Base-by-base conservation (phyloP, 2,888 invertebrate genomes). In the Orthonevra nobilis region DNA sequence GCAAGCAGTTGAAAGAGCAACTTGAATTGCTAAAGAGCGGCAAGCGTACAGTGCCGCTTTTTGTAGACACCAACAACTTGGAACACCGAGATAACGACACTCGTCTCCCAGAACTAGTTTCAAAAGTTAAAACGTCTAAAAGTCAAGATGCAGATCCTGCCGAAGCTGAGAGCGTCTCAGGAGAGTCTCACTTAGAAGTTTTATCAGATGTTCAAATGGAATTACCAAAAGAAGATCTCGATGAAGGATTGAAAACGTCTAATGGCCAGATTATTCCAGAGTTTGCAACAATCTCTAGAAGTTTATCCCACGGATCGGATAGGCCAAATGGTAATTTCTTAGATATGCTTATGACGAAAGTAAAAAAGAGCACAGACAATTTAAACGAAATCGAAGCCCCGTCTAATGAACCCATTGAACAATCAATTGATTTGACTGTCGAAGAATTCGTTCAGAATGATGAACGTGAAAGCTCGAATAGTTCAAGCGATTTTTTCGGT, bases 341-440 rank as follows among this genome's bases (percentile, higher is more conserved):
- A 6, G 88, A 87, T 60, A 87, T 86, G 86, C 83, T 88, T 0
- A 86, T 88, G 63, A 85, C 82, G 28, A 87, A 88, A 63, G 86
- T 87, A 2, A 81, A 72, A 23, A 42, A 6, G 17, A 36, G 26
- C 2, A 1, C 52, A 28, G 64, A 69, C 2, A 56, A 69, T 28
- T 12, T 4, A 4, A 40, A 12, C 1, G 63, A 34, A 14, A 7
- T 19, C 2, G 5, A 4, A n/a, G n/a, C n/a, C n/a, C 70, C 63
- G 1, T 30, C 61, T 9, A 70, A 54, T n/a, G 7, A 17, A 3
- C n/a, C n/a, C n/a, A 4, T 14, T 12, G 26, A 2, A 14, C 52
- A 36, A 23, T 0, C 19, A 6, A 23, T 0, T 14, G 52, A 38
- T 54, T 50, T 42, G 32, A 17, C 32, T 14, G 20, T 3, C 3